These are phyloP conservation scores for Mugil cephalus DNA, from an alignment of 2,113 vertebrate species.

Conservation along the genomic window DNA sequence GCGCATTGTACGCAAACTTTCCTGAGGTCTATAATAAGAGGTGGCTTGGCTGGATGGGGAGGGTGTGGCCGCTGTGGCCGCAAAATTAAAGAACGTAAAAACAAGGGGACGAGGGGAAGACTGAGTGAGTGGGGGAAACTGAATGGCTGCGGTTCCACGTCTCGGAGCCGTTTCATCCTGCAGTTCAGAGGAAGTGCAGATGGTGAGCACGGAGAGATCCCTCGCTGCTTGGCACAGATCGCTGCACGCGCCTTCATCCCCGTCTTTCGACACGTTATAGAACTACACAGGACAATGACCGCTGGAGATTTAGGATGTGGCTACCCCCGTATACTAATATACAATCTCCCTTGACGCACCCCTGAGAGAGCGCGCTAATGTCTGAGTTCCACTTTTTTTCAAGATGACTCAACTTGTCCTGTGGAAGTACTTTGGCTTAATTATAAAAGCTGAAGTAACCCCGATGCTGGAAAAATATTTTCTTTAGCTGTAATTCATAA, in stretches of 20 bases:
- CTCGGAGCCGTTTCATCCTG: slow-evolving; percentile 57
- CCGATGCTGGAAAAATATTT: not conserved
- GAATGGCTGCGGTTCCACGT: slow-evolving; percentile 61
- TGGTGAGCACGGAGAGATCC: slow-evolving; percentile 34
- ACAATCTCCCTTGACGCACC: slow-evolving; percentile 20
- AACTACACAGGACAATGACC: slow-evolving; percentile 27
- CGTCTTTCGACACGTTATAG: slow-evolving; percentile 29
- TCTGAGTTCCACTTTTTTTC: slow-evolving; percentile 26
- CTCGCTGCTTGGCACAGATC: slow-evolving; percentile 20
- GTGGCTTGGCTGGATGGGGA: slow-evolving; percentile 71
- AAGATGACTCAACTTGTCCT: slow-evolving; percentile 45
- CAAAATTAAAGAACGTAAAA: slow-evolving; percentile 83
- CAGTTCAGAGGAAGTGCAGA: slow-evolving; percentile 60
- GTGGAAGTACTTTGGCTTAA: not conserved
- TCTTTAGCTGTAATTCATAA: not conserved
- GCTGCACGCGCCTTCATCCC: not conserved
- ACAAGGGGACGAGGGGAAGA: slow-evolving; percentile 67
- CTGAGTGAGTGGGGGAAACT: slow-evolving; percentile 62
- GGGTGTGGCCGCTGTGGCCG: slow-evolving; percentile 74
- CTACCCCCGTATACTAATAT: slow-evolving; percentile 32
- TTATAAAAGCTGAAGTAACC: not conserved
- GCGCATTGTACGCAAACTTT: slow-evolving; percentile 72
- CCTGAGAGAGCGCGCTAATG: slow-evolving; percentile 29
- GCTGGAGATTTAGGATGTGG: slow-evolving; percentile 45
- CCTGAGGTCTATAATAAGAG: slow-evolving; percentile 81